Evolutionary conservation across 2,113 vertebrate species (phyloP).

Genomic region (Mormyrus lacerda): DNA sequence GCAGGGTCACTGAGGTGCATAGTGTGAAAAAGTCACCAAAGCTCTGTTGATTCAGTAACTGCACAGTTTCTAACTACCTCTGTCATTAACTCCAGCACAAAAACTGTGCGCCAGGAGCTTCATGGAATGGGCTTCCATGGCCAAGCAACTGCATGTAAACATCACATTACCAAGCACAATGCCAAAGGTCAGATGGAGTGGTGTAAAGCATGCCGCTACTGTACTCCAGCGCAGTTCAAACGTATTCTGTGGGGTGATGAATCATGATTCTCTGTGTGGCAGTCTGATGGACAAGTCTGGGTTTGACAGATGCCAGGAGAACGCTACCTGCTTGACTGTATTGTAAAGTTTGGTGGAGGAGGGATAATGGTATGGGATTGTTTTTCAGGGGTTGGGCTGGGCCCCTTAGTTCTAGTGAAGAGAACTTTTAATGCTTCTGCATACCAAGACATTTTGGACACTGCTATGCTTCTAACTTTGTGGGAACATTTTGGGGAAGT

Average conservation of each 20-base stretch:
- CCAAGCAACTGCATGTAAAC: not conserved
- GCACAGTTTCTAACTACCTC: not conserved
- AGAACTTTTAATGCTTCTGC: not conserved
- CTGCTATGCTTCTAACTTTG: not conserved
- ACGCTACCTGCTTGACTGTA: not conserved
- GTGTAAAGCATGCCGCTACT: not conserved
- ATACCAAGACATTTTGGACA: not conserved
- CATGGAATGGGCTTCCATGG: not conserved
- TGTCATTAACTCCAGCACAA: not conserved
- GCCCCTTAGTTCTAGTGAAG: not conserved
- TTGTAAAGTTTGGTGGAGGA: not conserved
- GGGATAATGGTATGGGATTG: not conserved
- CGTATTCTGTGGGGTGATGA: not conserved
- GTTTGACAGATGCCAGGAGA: not conserved
- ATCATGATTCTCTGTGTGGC: not conserved
- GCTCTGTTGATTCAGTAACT: not conserved
- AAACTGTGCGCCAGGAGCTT: not conserved
- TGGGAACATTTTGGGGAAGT: not conserved
- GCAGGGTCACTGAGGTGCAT: not conserved
- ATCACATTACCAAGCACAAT: not conserved
- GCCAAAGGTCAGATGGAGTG: not conserved
- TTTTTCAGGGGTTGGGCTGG: not conserved
- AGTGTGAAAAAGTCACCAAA: not conserved
- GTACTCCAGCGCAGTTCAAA: not conserved
- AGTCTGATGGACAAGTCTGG: not conserved